These are phyloP conservation scores for Eulemur coronatus DNA, from an alignment of 2,797 vertebrate species.

Conservation along the genomic window DNA sequence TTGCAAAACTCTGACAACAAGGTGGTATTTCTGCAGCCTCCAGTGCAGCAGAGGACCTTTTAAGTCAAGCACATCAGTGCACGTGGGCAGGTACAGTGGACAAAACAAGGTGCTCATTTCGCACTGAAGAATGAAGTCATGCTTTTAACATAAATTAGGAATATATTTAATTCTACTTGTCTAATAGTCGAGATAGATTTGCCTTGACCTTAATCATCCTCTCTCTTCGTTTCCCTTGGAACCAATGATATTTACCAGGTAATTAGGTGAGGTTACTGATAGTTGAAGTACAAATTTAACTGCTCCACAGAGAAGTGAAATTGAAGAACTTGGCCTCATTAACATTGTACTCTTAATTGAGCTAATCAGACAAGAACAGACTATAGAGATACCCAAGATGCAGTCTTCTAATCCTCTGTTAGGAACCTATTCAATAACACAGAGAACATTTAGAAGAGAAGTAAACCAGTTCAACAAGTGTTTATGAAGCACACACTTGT, in stretches of 20 bases:
- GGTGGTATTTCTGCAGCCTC: background rate
- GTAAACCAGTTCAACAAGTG: background rate
- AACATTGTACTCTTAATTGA: background rate
- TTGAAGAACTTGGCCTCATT: background rate
- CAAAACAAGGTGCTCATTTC: background rate
- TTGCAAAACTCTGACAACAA: rapidly evolving
- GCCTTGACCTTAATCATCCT: background rate
- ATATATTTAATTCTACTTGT: background rate
- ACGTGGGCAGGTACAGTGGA: too few relatives aligned
- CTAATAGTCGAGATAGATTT: background rate
- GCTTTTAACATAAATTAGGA: background rate
- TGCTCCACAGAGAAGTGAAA: background rate
- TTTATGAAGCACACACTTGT: background rate
- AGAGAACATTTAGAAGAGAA: background rate
- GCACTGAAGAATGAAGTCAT: background rate
- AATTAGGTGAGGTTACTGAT: background rate
- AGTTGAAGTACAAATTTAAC: background rate
- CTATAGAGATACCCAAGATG: background rate
- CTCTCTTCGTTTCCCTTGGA: background rate
- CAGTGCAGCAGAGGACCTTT: background rate
- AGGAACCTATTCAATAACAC: background rate
- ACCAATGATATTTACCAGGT: background rate
- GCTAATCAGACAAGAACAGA: background rate
- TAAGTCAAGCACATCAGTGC: too few relatives aligned
- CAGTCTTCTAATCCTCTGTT: background rate